Conservation (phyloP, 1,140 invertebrate genomes). For the Drosophila hydei region DNA sequence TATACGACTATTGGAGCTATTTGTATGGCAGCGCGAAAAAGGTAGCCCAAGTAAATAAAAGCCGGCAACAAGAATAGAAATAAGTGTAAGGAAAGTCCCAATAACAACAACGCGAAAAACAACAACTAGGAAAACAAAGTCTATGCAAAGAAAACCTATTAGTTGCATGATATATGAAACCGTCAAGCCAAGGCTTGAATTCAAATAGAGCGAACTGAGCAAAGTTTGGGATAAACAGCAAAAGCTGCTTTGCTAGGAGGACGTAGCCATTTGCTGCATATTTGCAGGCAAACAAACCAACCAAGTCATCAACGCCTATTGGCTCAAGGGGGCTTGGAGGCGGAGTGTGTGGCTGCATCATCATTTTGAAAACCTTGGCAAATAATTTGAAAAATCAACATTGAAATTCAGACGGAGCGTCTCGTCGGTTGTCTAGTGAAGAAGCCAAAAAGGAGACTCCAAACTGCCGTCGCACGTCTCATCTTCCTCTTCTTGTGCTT, state of each 20-base stretch:
- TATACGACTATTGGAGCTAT: conserved; percentile 9
- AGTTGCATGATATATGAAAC: conserved; percentile 68
- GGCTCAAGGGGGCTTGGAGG: neutral
- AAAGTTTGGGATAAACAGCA: conserved; percentile 74
- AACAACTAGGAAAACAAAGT: conserved; percentile 41
- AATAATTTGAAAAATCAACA: conserved; percentile 81
- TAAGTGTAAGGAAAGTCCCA: neutral
- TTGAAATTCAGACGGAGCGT: conserved; percentile 52
- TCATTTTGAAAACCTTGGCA: conserved; percentile 66
- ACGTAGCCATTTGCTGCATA: conserved; percentile 28
- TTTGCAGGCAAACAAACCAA: conserved; percentile 48
- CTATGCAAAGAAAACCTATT: conserved; percentile 74
- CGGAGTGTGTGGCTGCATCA: conserved; percentile 48
- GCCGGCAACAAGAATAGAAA: conserved; percentile 23
- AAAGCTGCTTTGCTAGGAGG: conserved; percentile 30
- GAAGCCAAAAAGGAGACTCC: conserved; percentile 38
- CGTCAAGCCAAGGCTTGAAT: conserved; percentile 52
- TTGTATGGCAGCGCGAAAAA: neutral
- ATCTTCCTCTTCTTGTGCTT: neutral
- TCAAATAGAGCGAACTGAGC: conserved; percentile 44
- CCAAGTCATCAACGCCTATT: conserved; percentile 60
- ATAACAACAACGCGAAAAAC: conserved; percentile 17
- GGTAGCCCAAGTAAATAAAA: conserved; percentile 43
- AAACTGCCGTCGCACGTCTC: conserved; percentile 40
- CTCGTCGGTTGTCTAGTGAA: conserved; percentile 24